These are phyloP conservation scores for Xanthia icteritia DNA, from an alignment of 2,888 invertebrate species.

Conservation along the genomic window DNA sequence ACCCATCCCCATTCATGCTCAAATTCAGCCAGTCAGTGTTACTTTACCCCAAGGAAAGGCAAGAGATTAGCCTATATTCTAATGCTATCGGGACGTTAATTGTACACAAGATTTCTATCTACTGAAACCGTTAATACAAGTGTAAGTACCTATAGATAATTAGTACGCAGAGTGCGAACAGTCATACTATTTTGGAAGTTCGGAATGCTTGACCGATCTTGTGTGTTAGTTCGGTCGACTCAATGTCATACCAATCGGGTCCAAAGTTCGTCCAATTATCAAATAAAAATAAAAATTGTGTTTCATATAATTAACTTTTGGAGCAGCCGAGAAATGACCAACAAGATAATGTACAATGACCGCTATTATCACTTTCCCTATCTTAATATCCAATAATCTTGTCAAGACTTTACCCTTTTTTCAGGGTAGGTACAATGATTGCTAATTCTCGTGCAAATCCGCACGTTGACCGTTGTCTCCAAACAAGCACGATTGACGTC, in stretches of 20 bases:
- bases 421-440: slow-evolving; percentile 16
- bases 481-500: slow-evolving; percentile 58
- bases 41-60: neutral
- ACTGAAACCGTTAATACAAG: neutral
- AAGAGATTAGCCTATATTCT: neutral
- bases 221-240: slow-evolving; percentile 40
- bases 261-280: slow-evolving; percentile 36
- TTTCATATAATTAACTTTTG: slow-evolving; percentile 6
- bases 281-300: no score
- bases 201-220: slow-evolving; percentile 38
- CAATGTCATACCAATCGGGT: slow-evolving; percentile 51
- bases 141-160: slow-evolving; percentile 27
- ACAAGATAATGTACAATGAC: slow-evolving; percentile 7
- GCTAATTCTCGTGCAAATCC: slow-evolving; percentile 4
- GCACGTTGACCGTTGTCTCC: slow-evolving; percentile 19
- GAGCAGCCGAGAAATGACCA: neutral
- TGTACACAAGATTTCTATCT: slow-evolving; percentile 8
- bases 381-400: slow-evolving; percentile 39
- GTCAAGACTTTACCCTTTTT: slow-evolving; percentile 21
- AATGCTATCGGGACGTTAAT: neutral
- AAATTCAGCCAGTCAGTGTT: neutral
- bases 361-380: slow-evolving; percentile 10
- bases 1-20: no score
- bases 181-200: slow-evolving; percentile 54
- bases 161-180: slow-evolving; percentile 50